phyloP scores from a whole-genome alignment of 2,888 invertebrate species.

The Subacronicta megacephala region DNA sequence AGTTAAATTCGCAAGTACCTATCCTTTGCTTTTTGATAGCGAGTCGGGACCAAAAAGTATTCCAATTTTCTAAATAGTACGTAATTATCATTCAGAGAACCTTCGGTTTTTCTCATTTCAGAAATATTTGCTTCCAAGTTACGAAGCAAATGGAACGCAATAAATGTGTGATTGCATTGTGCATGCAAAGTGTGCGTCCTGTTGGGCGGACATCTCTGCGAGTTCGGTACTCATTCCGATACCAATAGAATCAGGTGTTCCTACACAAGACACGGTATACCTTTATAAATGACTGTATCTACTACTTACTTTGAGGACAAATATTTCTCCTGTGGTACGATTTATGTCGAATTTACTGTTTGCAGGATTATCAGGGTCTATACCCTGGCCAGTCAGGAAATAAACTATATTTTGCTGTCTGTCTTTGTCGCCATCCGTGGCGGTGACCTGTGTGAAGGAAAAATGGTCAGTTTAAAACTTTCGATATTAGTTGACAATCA shows the following conservation, averaged over 20 bases:
- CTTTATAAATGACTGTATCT: constrained; percentile 13
- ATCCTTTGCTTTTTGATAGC: constrained; percentile 36
- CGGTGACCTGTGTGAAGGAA: constrained; percentile 93
- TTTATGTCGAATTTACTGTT: constrained; percentile 99
- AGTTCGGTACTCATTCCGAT: constrained; percentile 51
- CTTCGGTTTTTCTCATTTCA: constrained; percentile 69
- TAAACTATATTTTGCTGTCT: constrained; percentile 98
- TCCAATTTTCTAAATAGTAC: constrained; percentile 52
- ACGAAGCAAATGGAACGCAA: constrained; percentile 72
- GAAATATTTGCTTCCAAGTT: constrained; percentile 69
- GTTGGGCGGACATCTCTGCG: constrained; percentile 57
- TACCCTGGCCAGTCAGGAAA: constrained; percentile 98
- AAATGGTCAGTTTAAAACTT: background rate
- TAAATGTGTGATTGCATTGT: constrained; percentile 76
- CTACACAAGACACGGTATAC: constrained; percentile 13
- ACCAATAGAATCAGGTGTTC: constrained; percentile 44
- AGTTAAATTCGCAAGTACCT: constrained; percentile 43
- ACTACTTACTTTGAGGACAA: constrained; percentile 95
- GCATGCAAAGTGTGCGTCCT: constrained; percentile 71
- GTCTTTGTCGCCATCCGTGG: constrained; percentile 98
- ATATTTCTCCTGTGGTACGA: constrained; percentile 98
- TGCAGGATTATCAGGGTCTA: constrained; percentile 97
- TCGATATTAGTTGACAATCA: background rate
- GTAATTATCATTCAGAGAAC: constrained; percentile 68
- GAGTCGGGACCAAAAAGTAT: constrained; percentile 44